A percentile compares a stretch with the other conserved stretches of the same genome.
Conservation (phyloP, 2,888 invertebrate species). For the Andrena trimmerana region DNA sequence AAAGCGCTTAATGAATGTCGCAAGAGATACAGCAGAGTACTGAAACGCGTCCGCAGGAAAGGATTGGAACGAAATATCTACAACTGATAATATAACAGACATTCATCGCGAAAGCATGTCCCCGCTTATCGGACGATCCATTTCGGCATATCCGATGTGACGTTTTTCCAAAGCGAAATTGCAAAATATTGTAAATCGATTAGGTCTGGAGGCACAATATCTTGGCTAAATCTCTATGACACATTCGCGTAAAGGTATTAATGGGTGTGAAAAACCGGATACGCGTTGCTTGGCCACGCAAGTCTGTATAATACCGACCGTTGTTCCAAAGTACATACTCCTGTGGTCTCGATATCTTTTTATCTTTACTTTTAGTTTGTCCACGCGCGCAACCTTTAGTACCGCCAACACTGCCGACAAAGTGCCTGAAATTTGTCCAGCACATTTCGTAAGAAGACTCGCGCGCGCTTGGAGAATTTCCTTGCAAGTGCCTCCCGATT, state of each 20-base stretch:
- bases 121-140: constrained; percentile 57
- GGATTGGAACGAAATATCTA: constrained; percentile 10
- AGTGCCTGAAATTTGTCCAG: not conserved
- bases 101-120: constrained; percentile 16
- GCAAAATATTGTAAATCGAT: not conserved
- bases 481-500: too few species aligned
- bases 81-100: constrained; percentile 28
- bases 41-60: not conserved
- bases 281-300: too few species aligned
- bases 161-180: not conserved
- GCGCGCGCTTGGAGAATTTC: not conserved
- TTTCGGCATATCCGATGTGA: constrained; percentile 31
- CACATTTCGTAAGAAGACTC: not conserved
- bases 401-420: not conserved
- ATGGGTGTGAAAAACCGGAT: too few species aligned
- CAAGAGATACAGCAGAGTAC: not conserved
- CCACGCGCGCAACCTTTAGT: not conserved
- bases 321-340: too few species aligned
- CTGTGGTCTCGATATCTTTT: not conserved
- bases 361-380: not conserved
- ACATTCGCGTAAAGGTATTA: not conserved
- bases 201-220: not conserved
- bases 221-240: not conserved
- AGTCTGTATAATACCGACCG: too few species aligned
- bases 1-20: not conserved